A percentile compares a stretch with the other conserved stretches of the same genome.
These are phyloP conservation scores for Delia radicum DNA, from an alignment of 1,140 invertebrate species.

Conservation along the genomic window DNA sequence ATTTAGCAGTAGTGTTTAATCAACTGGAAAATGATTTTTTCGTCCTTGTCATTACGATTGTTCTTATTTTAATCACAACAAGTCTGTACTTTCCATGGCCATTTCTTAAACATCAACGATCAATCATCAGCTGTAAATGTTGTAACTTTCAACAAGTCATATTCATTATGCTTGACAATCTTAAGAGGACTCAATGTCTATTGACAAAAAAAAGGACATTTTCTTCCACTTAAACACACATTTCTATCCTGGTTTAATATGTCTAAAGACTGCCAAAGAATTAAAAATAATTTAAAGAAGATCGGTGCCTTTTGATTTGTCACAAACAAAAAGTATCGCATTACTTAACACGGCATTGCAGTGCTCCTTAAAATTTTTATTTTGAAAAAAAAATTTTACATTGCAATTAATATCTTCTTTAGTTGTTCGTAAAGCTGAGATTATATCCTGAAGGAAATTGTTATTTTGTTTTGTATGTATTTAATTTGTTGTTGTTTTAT, in stretches of 20 bases:
- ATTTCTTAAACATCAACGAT: neutral
- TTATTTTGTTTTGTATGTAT: neutral
- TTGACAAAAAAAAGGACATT: neutral
- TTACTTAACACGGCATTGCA: neutral
- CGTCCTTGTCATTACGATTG: neutral
- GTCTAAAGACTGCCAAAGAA: no score
- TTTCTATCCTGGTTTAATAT: neutral
- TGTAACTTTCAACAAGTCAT: neutral
- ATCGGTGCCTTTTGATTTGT: slow-evolving; percentile 25
- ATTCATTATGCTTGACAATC: neutral
- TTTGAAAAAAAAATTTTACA: no score
- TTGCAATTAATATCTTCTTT: neutral
- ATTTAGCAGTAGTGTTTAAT: neutral
- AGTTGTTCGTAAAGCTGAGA: slow-evolving; percentile 7
- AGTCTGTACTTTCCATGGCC: neutral
- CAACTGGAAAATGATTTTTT: neutral
- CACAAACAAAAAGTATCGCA: slow-evolving; percentile 18
- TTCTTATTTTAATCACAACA: slow-evolving; percentile 14
- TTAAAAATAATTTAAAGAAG: no score
- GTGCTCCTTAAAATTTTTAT: neutral
- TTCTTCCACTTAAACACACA: neutral
- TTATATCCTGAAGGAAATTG: slow-evolving; percentile 7
- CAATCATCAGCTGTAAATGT: neutral
- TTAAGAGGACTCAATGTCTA: neutral
- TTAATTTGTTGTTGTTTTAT: no score